Percentiles rank a stretch among this genome's conserved stretches.
phyloP scores from a whole-genome alignment of 1,140 invertebrate genomes.

The Ooceraea biroi region DNA sequence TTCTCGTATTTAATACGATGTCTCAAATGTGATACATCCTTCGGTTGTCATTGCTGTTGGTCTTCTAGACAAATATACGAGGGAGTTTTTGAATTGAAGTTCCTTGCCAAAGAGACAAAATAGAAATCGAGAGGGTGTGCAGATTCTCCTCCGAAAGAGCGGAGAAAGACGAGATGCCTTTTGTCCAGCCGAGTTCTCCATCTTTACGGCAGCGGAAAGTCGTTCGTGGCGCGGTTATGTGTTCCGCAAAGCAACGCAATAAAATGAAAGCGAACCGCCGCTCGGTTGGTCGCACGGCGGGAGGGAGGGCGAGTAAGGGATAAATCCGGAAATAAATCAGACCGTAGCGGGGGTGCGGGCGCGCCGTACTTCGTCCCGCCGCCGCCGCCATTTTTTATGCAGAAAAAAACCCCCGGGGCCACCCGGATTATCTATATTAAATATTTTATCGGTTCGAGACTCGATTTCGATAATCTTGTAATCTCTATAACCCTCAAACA shows the following conservation, averaged over 20 bases:
- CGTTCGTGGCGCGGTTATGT: constrained; percentile 30
- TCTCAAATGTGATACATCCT: not conserved
- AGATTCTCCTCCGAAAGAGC: not conserved
- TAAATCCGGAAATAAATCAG: constrained; percentile 69
- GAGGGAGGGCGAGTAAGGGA: constrained; percentile 8
- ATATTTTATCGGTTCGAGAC: constrained; percentile 44
- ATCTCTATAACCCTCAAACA: not conserved
- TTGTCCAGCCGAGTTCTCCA: constrained; percentile 22
- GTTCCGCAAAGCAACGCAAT: constrained; percentile 58
- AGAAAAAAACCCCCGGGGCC: not conserved
- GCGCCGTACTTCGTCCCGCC: constrained; percentile 14
- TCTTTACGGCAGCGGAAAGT: constrained; percentile 43
- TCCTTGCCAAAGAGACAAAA: constrained; percentile 2
- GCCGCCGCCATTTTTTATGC: constrained; percentile 25
- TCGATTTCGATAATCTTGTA: constrained; percentile 29
- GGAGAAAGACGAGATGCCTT: not conserved
- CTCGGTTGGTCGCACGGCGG: not conserved
- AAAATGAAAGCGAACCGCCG: constrained; percentile 53
- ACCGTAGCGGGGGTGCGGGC: constrained; percentile 10
- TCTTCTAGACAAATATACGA: constrained; percentile 18
- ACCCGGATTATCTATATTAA: constrained; percentile 46
- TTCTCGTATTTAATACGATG: not conserved
- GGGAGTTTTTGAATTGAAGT: not conserved
- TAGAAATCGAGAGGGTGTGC: not conserved
- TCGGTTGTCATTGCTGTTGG: not conserved